Base-by-base conservation (phyloP, 37 sponge, comb jelly and placozoan species). In the Beroe forskalii region DNA sequence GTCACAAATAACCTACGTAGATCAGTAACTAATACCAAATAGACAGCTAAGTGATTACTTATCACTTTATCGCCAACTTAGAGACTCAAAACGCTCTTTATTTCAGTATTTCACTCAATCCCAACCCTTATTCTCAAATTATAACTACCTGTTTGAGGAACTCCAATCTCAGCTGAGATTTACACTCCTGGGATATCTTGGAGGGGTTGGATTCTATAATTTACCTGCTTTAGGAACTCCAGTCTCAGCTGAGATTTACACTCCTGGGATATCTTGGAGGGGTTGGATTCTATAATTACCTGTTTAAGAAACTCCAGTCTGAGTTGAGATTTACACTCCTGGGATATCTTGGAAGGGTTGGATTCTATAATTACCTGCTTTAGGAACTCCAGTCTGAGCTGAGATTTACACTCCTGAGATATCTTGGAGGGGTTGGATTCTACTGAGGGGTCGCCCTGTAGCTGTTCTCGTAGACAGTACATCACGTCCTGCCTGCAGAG, bases 401-500 rank as follows among this genome's bases (percentile, higher is more conserved):
- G 86, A 22, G 0, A 1, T 80, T 80, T 80, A 44, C 86, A 80
- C 1, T 17, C 44, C 33, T 72, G 32, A 12, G 75, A 37, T 23
- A 72, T 37, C 2, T 32, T 35, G 37, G 28, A 35, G 48, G 20
- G 8, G n/a, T 41, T 44, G 4, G 4, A 12, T 12, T 17, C 12
- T 12, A 17, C 55, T 17, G 12, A 12, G 55, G 55, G 44, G 0
- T 12, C 35, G 1, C 4, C 3, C 48, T 44, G n/a, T 25, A 80
- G n/a, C 55, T 80, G 25, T 25, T 80, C 40, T 27, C 86, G 28
- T 48, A 80, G 20, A 80, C 86, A 80, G 55, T 80, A 80, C 86
- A 80, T 80, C 55, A 80, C 86, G 22, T 80, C 86, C 27, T 80
- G 86, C 86, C 86, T 69, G 72, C 14, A n/a, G n/a, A n/a, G n/a